A percentile compares a stretch with the other conserved stretches of the same genome.
These are phyloP conservation scores for Chiridota heheva DNA, from an alignment of 35 echinoderm and acorn worm species.

Conservation along the genomic window DNA sequence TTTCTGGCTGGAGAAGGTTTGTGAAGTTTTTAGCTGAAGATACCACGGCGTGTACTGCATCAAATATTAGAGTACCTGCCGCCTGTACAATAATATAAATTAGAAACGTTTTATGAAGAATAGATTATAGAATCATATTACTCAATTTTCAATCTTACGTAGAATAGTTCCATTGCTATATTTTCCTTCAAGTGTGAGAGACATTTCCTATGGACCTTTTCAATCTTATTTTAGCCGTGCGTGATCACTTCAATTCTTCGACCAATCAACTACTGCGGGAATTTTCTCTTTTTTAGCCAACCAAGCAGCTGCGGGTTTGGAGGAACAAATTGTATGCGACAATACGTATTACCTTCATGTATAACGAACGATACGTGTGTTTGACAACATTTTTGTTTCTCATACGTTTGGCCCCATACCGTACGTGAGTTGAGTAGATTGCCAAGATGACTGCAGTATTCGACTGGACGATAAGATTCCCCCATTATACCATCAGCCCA, in stretches of 20 bases:
- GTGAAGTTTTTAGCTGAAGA: slow-evolving; percentile 12
- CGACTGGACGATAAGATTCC: too few relatives aligned
- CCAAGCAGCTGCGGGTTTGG: too few relatives aligned
- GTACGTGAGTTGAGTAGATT: too few relatives aligned
- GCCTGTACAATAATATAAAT: slow-evolving; percentile 17
- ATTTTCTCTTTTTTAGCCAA: too few relatives aligned
- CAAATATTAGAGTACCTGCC: slow-evolving; percentile 56
- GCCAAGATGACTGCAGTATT: too few relatives aligned
- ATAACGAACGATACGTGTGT: too few relatives aligned
- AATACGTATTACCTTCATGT: too few relatives aligned
- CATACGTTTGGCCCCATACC: too few relatives aligned
- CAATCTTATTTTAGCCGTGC: background rate
- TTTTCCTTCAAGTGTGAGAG: background rate
- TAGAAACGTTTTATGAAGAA: background rate
- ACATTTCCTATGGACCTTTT: background rate
- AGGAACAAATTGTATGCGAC: too few relatives aligned
- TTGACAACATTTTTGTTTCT: too few relatives aligned
- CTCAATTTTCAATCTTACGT: background rate
- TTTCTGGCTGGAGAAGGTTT: background rate
- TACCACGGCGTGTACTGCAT: slow-evolving; percentile 63
- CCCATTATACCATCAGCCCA: too few relatives aligned
- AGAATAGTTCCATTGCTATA: background rate
- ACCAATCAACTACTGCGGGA: too few relatives aligned
- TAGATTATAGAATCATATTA: background rate
- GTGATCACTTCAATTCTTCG: background rate